Evolutionary conservation across 2,113 vertebrate species (phyloP).

Genomic region (Caracal caracal): DNA sequence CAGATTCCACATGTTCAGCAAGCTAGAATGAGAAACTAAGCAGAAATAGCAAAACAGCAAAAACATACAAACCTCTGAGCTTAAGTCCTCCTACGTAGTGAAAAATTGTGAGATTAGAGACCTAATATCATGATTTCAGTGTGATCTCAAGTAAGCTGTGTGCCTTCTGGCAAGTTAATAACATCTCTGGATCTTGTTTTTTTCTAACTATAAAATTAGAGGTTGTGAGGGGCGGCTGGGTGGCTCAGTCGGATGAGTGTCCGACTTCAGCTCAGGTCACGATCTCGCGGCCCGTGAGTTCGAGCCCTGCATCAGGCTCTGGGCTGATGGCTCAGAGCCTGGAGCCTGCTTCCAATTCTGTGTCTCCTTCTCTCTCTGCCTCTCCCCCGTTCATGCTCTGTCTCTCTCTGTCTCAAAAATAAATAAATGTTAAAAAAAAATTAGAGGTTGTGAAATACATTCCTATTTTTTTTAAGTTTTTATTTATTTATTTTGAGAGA

Average conservation of each 20-base stretch:
- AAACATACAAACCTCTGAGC: neutral
- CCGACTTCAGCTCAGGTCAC: too few relatives aligned
- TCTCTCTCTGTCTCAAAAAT: too few relatives aligned
- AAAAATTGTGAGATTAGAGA: slow-evolving; percentile 43
- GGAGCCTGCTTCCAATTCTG: too few relatives aligned
- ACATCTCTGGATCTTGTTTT: slow-evolving; percentile 27
- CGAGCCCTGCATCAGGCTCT: too few relatives aligned
- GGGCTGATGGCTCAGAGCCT: too few relatives aligned
- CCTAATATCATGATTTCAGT: slow-evolving; percentile 17
- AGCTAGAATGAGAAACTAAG: slow-evolving; percentile 5
- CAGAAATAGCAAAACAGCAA: slow-evolving; percentile 26
- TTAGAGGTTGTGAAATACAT: neutral
- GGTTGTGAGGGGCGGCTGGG: too few relatives aligned
- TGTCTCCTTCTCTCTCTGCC: too few relatives aligned
- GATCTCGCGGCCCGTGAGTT: too few relatives aligned
- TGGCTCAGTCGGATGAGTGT: too few relatives aligned
- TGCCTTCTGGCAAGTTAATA: slow-evolving; percentile 17
- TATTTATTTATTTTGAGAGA: too few relatives aligned
- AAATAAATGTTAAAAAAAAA: too few relatives aligned
- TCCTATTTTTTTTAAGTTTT: neutral
- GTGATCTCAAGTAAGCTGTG: slow-evolving; percentile 44
- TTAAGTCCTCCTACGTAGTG: neutral
- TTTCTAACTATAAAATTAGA: slow-evolving; percentile 3
- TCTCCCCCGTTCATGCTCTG: too few relatives aligned
- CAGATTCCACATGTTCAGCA: neutral